Conservation (phyloP, 2,113 vertebrate species). For the Piliocolobus tephrosceles region DNA sequence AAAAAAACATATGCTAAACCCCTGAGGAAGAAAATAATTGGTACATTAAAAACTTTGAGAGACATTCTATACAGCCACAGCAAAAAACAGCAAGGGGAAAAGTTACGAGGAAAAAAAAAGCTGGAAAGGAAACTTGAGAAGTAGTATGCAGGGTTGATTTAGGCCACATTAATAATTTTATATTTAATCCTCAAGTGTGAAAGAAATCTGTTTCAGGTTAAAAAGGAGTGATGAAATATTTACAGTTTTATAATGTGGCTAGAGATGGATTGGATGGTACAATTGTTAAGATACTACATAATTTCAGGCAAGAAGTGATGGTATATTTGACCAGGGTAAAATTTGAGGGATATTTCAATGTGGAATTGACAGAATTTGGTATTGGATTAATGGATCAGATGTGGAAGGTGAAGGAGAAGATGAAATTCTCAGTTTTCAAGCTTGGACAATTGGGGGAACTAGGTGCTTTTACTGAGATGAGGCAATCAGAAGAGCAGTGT, state of each 20-base stretch:
- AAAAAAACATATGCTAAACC: background rate
- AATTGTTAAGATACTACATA: background rate
- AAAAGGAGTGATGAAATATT: background rate
- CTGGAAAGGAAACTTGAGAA: background rate
- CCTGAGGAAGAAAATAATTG: background rate
- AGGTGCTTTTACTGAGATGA: background rate
- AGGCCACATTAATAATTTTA: background rate
- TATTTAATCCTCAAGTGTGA: background rate
- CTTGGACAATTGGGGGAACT: background rate
- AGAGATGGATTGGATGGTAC: background rate
- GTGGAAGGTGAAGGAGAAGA: background rate
- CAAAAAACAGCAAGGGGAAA: background rate
- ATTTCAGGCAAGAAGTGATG: background rate
- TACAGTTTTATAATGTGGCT: background rate
- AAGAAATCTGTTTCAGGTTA: background rate
- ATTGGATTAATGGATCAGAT: background rate
- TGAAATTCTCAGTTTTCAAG: background rate
- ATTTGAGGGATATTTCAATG: background rate
- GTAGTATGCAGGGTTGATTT: background rate
- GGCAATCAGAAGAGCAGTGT: background rate
- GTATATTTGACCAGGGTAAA: background rate
- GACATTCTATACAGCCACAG: background rate
- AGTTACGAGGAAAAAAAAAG: background rate
- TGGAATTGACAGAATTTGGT: background rate
- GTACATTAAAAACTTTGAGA: background rate